phyloP scores from a whole-genome alignment of 2,113 vertebrate species.

The Naja naja region DNA sequence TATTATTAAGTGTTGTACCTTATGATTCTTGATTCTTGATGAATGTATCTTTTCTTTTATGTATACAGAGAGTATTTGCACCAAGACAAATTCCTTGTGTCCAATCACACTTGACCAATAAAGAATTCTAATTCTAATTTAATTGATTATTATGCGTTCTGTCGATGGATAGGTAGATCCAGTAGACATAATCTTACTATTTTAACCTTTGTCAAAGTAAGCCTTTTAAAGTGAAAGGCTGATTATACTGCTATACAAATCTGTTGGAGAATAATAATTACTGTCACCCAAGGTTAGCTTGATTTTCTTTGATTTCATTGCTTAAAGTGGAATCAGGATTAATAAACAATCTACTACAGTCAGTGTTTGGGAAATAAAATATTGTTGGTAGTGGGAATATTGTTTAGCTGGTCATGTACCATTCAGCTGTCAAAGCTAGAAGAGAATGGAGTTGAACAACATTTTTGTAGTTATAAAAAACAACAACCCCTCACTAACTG shows the following conservation, averaged over 20 bases:
- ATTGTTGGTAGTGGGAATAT: constrained; percentile 40
- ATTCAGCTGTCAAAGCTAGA: constrained; percentile 11
- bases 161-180: background rate
- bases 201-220: background rate
- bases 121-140: background rate
- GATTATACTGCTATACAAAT: background rate
- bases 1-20: no score
- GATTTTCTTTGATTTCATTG: background rate
- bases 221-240: background rate
- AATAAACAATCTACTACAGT: background rate
- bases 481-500: background rate
- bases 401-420: constrained; percentile 37
- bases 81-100: no score
- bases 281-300: background rate
- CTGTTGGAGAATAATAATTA: background rate
- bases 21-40: no score
- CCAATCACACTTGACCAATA: no score
- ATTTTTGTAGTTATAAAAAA: background rate
- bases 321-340: background rate
- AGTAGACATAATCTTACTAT: background rate
- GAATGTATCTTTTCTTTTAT: no score
- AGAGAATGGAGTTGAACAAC: constrained; percentile 29
- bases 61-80: no score
- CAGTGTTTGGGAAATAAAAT: constrained; percentile 49
- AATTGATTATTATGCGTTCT: background rate